A percentile compares a stretch with the other conserved stretches of the same genome.
Evolutionary conservation across 2,113 vertebrate genomes (phyloP).

Genomic region (Felis chaus): DNA sequence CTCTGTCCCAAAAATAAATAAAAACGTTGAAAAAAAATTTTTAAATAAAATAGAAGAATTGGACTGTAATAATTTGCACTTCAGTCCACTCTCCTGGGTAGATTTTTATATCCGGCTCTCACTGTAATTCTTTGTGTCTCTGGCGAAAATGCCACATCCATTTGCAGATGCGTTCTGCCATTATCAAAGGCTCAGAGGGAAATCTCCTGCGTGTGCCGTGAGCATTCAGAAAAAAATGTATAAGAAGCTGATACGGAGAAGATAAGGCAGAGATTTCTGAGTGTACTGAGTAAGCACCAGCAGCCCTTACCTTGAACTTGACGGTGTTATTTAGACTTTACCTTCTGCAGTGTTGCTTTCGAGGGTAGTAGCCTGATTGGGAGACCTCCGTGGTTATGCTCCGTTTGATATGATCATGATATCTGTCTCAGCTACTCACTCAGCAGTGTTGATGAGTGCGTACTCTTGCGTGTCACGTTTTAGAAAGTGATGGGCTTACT

Average conservation of each 20-base stretch:
- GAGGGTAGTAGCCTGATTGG: background rate
- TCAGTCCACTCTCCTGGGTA: constrained; percentile 23
- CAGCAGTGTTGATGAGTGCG: background rate
- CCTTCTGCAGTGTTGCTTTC: background rate
- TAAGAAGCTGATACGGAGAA: background rate
- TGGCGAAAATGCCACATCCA: constrained; percentile 49
- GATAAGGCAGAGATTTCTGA: background rate
- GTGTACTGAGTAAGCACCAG: background rate
- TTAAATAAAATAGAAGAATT: constrained; percentile 48
- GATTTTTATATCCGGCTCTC: constrained; percentile 40
- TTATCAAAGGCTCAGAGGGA: constrained; percentile 49
- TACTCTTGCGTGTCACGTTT: background rate
- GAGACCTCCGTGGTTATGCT: background rate
- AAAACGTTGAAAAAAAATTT: too few relatives aligned
- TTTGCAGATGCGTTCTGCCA: constrained; percentile 45
- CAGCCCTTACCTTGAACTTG: background rate
- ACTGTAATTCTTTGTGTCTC: constrained; percentile 36
- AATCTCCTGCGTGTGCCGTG: constrained; percentile 37
- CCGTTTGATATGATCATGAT: background rate
- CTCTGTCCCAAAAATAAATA: too few relatives aligned
- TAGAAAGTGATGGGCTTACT: background rate
- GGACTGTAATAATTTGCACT: constrained; percentile 49
- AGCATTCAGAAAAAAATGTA: constrained; percentile 22
- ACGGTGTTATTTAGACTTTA: background rate
- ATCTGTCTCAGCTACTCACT: background rate